Evolutionary conservation across 2,113 vertebrate species (phyloP).

Genomic region (Megaptera novaeangliae): DNA sequence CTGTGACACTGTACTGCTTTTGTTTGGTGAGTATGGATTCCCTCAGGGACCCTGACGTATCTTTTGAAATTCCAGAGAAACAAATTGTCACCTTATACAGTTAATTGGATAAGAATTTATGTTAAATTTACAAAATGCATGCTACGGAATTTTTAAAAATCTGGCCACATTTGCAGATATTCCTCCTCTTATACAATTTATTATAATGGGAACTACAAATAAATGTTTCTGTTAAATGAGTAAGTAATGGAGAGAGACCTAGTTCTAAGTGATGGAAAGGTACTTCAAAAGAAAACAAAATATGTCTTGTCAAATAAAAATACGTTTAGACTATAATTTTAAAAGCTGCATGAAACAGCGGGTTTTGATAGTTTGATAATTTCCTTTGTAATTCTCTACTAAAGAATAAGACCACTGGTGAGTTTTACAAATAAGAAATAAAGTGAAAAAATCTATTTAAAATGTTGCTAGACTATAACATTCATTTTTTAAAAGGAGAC

Average conservation of each 20-base stretch:
- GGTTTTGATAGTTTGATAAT: not conserved
- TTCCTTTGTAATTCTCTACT: not conserved
- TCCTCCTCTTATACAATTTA: not conserved
- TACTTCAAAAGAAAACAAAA: slow-evolving; percentile 40
- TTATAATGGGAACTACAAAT: not conserved
- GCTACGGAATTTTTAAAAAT: not conserved
- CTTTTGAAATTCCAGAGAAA: slow-evolving; percentile 44
- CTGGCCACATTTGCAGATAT: not conserved
- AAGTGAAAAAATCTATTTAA: not conserved
- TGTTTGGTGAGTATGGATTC: slow-evolving; percentile 49
- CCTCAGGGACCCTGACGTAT: not conserved
- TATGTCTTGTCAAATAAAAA: slow-evolving; percentile 15
- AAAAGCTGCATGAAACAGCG: not conserved
- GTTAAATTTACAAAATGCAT: not conserved
- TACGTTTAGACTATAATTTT: not conserved
- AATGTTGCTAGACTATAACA: not conserved
- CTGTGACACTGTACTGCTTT: not conserved
- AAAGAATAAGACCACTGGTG: not conserved
- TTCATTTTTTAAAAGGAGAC: not conserved
- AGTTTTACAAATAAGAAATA: not conserved
- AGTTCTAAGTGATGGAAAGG: not conserved
- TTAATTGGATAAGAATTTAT: not conserved
- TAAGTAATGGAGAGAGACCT: not conserved
- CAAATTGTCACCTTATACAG: not conserved
- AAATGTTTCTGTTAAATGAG: not conserved